Base-by-base conservation (phyloP, 2,888 invertebrate genomes). In the Clostera curtula region DNA sequence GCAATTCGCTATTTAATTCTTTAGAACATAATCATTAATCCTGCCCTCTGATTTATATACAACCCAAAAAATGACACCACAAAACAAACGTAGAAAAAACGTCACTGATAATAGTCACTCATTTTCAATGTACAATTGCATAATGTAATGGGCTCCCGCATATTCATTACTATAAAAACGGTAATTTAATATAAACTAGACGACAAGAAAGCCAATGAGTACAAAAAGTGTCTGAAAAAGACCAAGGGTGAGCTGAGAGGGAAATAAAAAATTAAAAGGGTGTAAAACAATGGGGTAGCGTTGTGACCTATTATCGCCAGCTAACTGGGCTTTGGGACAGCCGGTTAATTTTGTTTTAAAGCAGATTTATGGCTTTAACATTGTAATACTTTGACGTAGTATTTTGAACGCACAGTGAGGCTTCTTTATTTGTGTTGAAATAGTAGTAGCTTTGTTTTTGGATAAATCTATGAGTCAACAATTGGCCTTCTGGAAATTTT, bases 121-220 rank as follows among this genome's bases (percentile, higher is more conserved):
- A 60, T 77, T 77, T 70, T 56, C 24, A 45, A 55, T 61, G 51
- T 56, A 67, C 68, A 65, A 61, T 72, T 69, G 67, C 65, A 69
- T 63, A 61, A 56, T 44, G 50, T 66, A 73, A 74, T 60, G 48
- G 56, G 29, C 26, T 56, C 80, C 79, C 79, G 75, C 76, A 76
- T 83, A 79, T 77, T 74, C 70, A 80, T 80, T 76, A 74, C 72
- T 42, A 70, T 49, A 79, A 79, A 80, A 80, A 77, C 65, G 51
- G 79, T 82, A 82, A 83, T 82, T 80, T 80, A 80, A 82, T 82
- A 82, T 79, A 82, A 82, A 80, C 69, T 75, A 77, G 70, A 72
- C 58, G 73, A 79, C 75, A 73, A 69, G 71, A 80, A 80, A 48
- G 77, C 74, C 66, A 82, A 76, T 77, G 63, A 50, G 34, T 46